Conservation (phyloP, 2,888 invertebrate species). For the Prosapia bicincta region DNA sequence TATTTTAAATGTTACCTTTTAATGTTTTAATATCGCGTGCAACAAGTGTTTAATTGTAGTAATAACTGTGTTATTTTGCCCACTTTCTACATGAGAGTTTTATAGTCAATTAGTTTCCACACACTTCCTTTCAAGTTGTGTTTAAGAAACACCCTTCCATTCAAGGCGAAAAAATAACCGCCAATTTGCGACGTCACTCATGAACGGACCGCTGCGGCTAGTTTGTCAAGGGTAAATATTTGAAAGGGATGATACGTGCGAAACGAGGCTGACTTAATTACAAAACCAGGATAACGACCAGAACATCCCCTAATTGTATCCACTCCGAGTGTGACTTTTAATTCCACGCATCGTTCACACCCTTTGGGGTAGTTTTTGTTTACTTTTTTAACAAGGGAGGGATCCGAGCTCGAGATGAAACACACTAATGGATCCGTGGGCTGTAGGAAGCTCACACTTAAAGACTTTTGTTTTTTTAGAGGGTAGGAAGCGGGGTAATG, state of each 20-base stretch:
- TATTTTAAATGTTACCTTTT: too few species aligned
- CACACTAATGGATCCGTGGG: not conserved
- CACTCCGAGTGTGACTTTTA: not conserved
- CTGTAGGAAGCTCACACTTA: not conserved
- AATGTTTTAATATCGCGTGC: too few species aligned
- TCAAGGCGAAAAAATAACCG: too few species aligned
- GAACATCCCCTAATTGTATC: not conserved
- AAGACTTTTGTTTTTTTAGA: not conserved
- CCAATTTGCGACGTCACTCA: too few species aligned
- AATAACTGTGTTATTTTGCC: too few species aligned
- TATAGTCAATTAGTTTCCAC: too few species aligned
- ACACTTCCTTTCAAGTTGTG: too few species aligned
- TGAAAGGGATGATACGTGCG: not conserved
- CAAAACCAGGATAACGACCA: not conserved
- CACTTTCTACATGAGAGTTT: too few species aligned
- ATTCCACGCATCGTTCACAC: not conserved
- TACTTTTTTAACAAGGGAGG: not conserved
- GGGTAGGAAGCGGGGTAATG: not conserved
- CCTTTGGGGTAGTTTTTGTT: not conserved
- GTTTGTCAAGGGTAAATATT: not conserved
- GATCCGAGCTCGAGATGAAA: not conserved
- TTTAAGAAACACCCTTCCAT: too few species aligned
- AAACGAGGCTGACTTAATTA: not conserved
- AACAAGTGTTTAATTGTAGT: too few species aligned
- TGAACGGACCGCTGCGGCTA: not conserved